Base-by-base conservation (phyloP, 35 echinoderm and acorn worm species). In the Stichopus chloronotus region DNA sequence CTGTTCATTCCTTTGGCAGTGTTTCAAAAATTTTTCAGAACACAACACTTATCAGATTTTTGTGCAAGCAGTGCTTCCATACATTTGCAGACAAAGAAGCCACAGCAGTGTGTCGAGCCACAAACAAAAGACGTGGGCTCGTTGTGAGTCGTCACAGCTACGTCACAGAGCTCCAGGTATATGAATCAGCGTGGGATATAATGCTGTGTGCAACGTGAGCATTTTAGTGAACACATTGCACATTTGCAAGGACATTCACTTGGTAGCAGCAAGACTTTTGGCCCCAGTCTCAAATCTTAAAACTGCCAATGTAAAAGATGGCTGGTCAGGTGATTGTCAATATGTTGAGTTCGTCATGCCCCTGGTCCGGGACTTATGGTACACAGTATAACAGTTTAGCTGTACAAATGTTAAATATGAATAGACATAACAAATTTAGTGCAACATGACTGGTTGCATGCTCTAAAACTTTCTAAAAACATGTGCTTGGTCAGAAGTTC, bases 1-100 rank as follows among this genome's bases (percentile, higher is more conserved):
- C 65, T 71, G 65, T 71, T 71, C 65, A 71, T 71, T 71, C 65
- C 65, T 71, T 71, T n/a, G n/a, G n/a, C 65, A n/a, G n/a, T 71
- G 11, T 11, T 71, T 71, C 65, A 71, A 71, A 71, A 11, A 71
- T n/a, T 71, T 43, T 43, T 43, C 11, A 71, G 11, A 71, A n/a
- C 65, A 13, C 11, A 71, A 71, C 65, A n/a, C 65, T 2, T 13
- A 11, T 11, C 65, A n/a, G 65, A 71, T 71, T 71, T 13, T n/a
- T 13, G 11, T n/a, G 65, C n/a, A n/a, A 11, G n/a, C 65, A 71
- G 65, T n/a, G 65, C 65, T 13, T 71, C 11, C 65, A 13, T 43
- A 43, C 30, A 11, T 71, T 11, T 71, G n/a, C 65, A 71, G 65
- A 71, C 65, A 71, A 71, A 71, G n/a, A 71, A 71, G 65, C 65